Conservation (phyloP, 2,797 vertebrate genomes). For the Lithobates pipiens region DNA sequence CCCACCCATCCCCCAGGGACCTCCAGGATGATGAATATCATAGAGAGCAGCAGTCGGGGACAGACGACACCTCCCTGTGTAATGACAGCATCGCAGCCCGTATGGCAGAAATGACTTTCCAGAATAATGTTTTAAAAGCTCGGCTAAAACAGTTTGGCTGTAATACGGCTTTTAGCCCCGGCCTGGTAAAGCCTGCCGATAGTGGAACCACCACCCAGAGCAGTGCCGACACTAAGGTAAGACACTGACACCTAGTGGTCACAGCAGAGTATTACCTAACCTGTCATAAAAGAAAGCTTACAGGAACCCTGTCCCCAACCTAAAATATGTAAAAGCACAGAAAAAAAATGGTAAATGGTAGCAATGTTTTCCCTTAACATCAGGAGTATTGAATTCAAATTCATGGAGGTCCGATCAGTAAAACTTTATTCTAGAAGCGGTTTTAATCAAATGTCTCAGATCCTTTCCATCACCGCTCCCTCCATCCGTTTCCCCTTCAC, state of each 20-base stretch:
- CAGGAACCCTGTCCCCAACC: too few species aligned
- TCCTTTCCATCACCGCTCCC: too few species aligned
- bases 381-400: too few species aligned
- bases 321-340: too few species aligned
- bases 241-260: not conserved
- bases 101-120: constrained; percentile 79
- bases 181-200: not conserved
- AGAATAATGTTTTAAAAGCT: constrained; percentile 82
- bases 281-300: not conserved
- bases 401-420: too few species aligned
- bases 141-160: constrained; percentile 67
- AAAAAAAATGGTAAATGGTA: too few species aligned
- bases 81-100: constrained; percentile 75
- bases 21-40: not conserved
- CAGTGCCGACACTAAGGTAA: not conserved
- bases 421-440: too few species aligned
- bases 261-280: not conserved
- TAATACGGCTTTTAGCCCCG: not conserved
- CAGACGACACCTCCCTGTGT: constrained; percentile 58
- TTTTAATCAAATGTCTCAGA: too few species aligned
- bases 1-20: constrained; percentile 38
- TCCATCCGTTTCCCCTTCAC: too few species aligned
- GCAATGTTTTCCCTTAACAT: too few species aligned
- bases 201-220: not conserved
- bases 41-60: constrained; percentile 20